phyloP scores from a whole-genome alignment of 1,140 invertebrate genomes.

The Procambarus virginalis region DNA sequence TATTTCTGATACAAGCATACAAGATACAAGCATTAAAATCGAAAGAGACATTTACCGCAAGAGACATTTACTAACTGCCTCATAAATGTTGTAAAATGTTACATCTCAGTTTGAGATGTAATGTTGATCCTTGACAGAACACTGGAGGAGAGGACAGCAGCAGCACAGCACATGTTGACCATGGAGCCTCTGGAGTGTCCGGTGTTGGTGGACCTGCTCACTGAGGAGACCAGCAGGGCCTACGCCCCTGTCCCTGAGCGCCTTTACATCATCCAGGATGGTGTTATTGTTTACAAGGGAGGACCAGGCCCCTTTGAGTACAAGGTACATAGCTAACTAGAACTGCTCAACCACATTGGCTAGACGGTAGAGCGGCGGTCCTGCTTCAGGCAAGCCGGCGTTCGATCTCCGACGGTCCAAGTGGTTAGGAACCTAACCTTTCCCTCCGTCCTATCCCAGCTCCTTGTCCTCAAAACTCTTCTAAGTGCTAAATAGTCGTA shows the following conservation, averaged over 20 bases:
- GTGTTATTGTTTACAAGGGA: constrained; percentile 48
- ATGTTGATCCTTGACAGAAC: constrained; percentile 6
- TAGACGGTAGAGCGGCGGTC: neutral
- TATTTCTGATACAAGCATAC: too few relatives aligned
- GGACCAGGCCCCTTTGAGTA: constrained; percentile 28
- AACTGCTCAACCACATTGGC: neutral
- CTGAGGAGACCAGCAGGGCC: constrained; percentile 30
- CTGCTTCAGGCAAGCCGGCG: too few relatives aligned
- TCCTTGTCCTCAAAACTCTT: too few relatives aligned
- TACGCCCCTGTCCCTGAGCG: constrained; percentile 27
- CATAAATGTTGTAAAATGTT: too few relatives aligned
- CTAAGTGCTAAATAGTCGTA: neutral
- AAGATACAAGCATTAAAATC: too few relatives aligned
- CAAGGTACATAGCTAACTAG: neutral
- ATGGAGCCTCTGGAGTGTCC: constrained; percentile 15
- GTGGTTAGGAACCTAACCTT: neutral
- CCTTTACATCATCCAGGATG: constrained; percentile 47
- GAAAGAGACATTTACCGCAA: too few relatives aligned
- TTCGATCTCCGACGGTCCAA: neutral
- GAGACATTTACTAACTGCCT: too few relatives aligned
- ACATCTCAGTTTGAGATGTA: too few relatives aligned
- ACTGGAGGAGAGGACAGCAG: constrained; percentile 33
- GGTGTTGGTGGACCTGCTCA: constrained; percentile 36
- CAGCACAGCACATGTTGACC: constrained; percentile 30
- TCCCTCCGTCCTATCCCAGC: too few relatives aligned